Conservation (phyloP, 2,797 vertebrate species). For the Lagocephalus sceleratus region DNA sequence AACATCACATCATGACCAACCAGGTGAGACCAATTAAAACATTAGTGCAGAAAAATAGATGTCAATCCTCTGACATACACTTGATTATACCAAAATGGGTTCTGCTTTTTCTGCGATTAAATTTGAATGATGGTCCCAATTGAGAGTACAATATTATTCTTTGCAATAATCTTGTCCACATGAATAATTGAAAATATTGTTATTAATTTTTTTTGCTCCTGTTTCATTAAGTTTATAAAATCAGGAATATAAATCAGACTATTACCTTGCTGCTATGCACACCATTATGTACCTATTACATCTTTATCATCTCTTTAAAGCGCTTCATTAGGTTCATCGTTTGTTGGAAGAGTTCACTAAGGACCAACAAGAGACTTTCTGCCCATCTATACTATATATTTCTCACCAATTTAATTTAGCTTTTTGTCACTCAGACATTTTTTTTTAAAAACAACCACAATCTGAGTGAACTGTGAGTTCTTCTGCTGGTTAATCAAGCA, state of each 20-base stretch:
- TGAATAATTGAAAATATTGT: conserved; percentile 73
- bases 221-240: conserved; percentile 38
- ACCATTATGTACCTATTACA: neutral
- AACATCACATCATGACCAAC: neutral
- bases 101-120: conserved; percentile 53
- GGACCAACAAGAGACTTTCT: neutral
- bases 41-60: neutral
- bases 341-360: neutral
- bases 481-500: neutral
- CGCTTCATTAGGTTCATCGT: conserved; percentile 26
- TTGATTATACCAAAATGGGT: conserved; percentile 54
- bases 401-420: no score
- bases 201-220: conserved; percentile 29
- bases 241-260: conserved; percentile 60
- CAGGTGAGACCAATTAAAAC: conserved; percentile 13
- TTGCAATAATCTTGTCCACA: conserved; percentile 63
- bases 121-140: conserved; percentile 62
- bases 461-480: neutral
- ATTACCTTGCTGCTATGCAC: conserved; percentile 39
- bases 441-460: neutral
- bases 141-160: conserved; percentile 64
- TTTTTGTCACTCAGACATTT: no score
- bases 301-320: conserved; percentile 14
- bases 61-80: conserved; percentile 17
- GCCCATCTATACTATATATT: neutral